Evolutionary conservation across 2,888 invertebrate species (phyloP), one percentile per base, ranked within the genome.

Genomic region (Encarsia formosa): DNA sequence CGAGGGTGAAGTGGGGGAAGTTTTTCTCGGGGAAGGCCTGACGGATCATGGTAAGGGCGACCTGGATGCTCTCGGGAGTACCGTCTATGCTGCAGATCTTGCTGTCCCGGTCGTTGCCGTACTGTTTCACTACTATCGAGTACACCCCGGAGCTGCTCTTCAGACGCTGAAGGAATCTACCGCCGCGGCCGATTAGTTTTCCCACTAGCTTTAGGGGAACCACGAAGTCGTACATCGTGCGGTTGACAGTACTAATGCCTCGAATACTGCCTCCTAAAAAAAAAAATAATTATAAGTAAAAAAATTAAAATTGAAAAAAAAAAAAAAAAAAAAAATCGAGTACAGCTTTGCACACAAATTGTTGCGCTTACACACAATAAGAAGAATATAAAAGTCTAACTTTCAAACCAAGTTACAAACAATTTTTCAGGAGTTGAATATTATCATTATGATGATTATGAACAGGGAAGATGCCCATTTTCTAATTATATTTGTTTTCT

Each of bases 81-180:
- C 90, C 91, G 79, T 90, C 87, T 64, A 94, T 81, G 62, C 84
- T 82, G 77, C 94, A 94, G 61, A 93, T 81, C 76, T 91, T 92
- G 64, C 84, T 78, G 66, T 87, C 85, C 11, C 80, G 78, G 54
- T 84, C 82, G 61, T 81, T 82, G 13, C 87, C 87, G 77, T 91
- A 88, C 67, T 84, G 81, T 67, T 84, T 85, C n/a, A 96, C 82
- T 60, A 83, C 77, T 43, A 95, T 85, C 66, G 81, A 16, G n/a
- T 19, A 84, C 18, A 92, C 89, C 61, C 86, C 84, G 2, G 91
- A 87, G 70, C 85, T 85, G 24, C 81, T 77, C 71, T 89, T 88
- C 60, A 91, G 87, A 65, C 82, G 82, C 59, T 86, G 85, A n/a
- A 96, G 85, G 75, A 87, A 88, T 34, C 81, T 77, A 37, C 93